Evolutionary conservation across 2,888 invertebrate genomes (phyloP), one percentile per base, ranked within the genome.

Genomic region (Scaptomyza polygonia): DNA sequence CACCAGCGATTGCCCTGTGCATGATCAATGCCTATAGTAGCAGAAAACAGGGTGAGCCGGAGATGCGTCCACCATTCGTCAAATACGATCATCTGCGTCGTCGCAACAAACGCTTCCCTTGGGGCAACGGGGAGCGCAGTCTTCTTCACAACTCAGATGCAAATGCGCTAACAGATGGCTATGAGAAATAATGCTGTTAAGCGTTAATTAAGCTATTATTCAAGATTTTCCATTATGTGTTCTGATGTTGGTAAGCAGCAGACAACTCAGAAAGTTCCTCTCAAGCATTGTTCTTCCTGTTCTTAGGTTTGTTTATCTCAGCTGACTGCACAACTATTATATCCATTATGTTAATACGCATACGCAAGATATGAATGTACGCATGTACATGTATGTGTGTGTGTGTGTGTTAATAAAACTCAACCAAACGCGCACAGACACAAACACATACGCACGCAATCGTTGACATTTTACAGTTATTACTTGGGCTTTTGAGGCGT

Each of bases 111-210:
- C 94, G 95, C 67, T 97, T 97, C 93, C 97, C 97, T 53, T 98
- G 97, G 97, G 97, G 97, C 81, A 97, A 97, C 88, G 98, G 98
- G 67, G 95, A 95, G 90, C 95, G 95, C 87, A 93, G 94, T 1
- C 93, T 98, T 56, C 96, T 98, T 94, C 97, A 97, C 93, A 97
- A 97, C 92, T 94, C 95, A 40, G 93, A 95, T 75, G 90, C 92
- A 64, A 97, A 97, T 79, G 93, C 97, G 36, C 92, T 97, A 45
- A 95, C 96, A 45, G 93, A 93, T 52, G 97, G 97, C 64, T 97
- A 96, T 91, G 97, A 97, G 47, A 30, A 25, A 25, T 64, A 58
- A 30, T 21, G 12, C 29, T 21, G 21, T n/a, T 12, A 18, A 9
- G n/a, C 16, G 11, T 6, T 11, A 11, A 6, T 5, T 25, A 6